Conservation (phyloP, 35 echinoderm and acorn worm genomes). For the Holothuria glaberrima region DNA sequence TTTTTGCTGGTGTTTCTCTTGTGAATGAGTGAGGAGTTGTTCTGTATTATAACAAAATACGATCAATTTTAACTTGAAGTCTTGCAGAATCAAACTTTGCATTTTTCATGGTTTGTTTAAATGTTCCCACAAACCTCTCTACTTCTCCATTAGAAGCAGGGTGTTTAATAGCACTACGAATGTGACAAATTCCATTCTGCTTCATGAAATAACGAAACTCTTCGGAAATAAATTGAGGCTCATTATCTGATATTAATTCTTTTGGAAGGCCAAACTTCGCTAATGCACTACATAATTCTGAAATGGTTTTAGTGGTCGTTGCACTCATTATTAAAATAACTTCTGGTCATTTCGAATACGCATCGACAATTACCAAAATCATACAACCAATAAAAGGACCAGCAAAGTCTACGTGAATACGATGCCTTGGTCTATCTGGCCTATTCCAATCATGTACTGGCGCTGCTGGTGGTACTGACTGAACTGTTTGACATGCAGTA, state of each 20-base stretch:
- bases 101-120: conserved; percentile 55
- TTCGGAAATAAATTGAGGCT: conserved; percentile 11
- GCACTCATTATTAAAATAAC: not conserved
- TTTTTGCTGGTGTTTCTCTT: conserved; percentile 13
- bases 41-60: conserved; percentile 27
- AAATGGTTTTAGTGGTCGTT: not conserved
- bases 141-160: conserved; percentile 37
- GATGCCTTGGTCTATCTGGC: conserved; percentile 26
- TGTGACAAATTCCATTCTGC: conserved; percentile 21
- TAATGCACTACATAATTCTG: not conserved
- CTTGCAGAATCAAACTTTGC: not conserved
- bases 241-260: conserved; percentile 19
- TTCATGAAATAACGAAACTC: conserved; percentile 35
- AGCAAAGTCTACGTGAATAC: conserved; percentile 66
- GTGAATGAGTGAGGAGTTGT: not conserved
- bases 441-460: not conserved
- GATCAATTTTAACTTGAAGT: not conserved
- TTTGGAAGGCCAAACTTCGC: not conserved
- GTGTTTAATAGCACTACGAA: conserved; percentile 1
- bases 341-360: conserved; percentile 34
- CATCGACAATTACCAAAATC: conserved; percentile 32
- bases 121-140: conserved; percentile 54
- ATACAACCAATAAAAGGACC: conserved; percentile 35
- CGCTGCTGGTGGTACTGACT: not conserved
- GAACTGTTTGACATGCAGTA: conserved; percentile 3